phyloP scores from a whole-genome alignment of 2,888 invertebrate species.

The Drosophila robusta region DNA sequence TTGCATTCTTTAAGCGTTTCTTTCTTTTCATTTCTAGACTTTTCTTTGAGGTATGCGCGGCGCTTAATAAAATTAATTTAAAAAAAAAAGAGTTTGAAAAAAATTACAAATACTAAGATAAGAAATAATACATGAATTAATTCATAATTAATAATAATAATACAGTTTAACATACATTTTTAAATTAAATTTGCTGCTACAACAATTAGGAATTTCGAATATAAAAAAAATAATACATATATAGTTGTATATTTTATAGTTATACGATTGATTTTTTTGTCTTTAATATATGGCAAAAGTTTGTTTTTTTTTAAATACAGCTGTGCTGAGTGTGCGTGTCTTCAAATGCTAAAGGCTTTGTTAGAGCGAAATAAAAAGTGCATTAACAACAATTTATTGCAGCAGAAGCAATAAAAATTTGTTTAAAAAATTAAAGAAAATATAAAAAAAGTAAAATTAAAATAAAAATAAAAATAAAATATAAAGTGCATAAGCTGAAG shows the following conservation, averaged over 20 bases:
- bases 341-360: constrained; percentile 64
- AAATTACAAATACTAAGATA: constrained; percentile 43
- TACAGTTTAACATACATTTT: constrained; percentile 44
- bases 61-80: constrained; percentile 33
- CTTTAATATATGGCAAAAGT: constrained; percentile 49
- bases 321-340: constrained; percentile 55
- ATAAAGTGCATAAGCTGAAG: neutral
- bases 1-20: constrained; percentile 49
- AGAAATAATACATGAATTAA: constrained; percentile 28
- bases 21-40: constrained; percentile 17
- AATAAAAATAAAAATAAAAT: neutral
- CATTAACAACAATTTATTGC: constrained; percentile 43
- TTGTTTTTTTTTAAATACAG: constrained; percentile 41
- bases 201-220: constrained; percentile 71
- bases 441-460: neutral
- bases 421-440: constrained; percentile 13
- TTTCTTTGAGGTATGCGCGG: constrained; percentile 51
- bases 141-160: constrained; percentile 40
- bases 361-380: constrained; percentile 2
- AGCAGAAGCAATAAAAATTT: constrained; percentile 26
- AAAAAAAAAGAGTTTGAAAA: constrained; percentile 32
- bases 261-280: constrained; percentile 1
- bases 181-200: constrained; percentile 74
- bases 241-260: constrained; percentile 5
- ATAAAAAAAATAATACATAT: constrained; percentile 23